Percentiles rank a stretch among this genome's conserved stretches.
Evolutionary conservation across 2,113 vertebrate genomes (phyloP).

Genomic region (Percopsis transmontana): DNA sequence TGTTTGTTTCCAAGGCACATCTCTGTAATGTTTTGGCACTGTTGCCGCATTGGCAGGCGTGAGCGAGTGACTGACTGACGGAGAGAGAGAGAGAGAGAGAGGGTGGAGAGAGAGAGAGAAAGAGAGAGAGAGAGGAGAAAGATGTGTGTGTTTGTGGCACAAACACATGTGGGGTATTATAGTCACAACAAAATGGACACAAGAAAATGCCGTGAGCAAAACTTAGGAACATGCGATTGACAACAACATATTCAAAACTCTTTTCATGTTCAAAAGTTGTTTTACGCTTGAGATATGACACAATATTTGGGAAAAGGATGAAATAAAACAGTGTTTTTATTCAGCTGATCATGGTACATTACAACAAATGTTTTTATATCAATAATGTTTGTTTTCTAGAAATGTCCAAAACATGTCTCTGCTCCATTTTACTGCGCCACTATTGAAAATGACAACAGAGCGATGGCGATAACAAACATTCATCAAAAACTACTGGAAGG

Average conservation of each 20-base stretch:
- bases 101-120: neutral
- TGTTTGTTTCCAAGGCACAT: conserved; percentile 67
- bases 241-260: conserved; percentile 19
- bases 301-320: neutral
- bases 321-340: conserved; percentile 9
- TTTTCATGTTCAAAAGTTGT: neutral
- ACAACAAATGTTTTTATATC: neutral
- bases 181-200: conserved; percentile 34
- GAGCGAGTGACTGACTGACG: conserved; percentile 3
- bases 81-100: neutral
- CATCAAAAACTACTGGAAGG: conserved; percentile 75
- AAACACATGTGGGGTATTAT: conserved; percentile 27
- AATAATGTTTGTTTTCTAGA: neutral
- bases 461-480: conserved; percentile 78
- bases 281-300: neutral
- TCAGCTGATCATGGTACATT: neutral
- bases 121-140: neutral
- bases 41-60: conserved; percentile 4
- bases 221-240: conserved; percentile 4
- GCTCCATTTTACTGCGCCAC: conserved; percentile 57
- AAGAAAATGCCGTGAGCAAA: conserved; percentile 21
- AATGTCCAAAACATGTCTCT: conserved; percentile 26
- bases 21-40: conserved; percentile 44
- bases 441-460: conserved; percentile 68
- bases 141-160: conserved; percentile 15